Conservation (phyloP, 2,888 invertebrate genomes). For the Drosophila koepferae region DNA sequence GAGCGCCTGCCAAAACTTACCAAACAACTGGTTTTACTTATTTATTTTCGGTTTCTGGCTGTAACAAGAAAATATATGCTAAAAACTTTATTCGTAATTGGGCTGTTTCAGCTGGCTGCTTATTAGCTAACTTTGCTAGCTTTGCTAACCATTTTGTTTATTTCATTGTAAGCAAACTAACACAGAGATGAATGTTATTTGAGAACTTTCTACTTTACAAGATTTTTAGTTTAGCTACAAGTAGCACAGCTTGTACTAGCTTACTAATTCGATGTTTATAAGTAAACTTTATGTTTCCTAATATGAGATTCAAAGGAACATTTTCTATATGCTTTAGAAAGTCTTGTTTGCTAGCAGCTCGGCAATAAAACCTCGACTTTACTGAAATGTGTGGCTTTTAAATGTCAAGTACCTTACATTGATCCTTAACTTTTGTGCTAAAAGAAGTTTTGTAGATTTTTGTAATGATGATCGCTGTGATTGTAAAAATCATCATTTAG, state of each 20-base stretch:
- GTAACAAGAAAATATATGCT: slow-evolving; percentile 8
- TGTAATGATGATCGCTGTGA: slow-evolving; percentile 6
- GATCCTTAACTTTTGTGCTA: neutral
- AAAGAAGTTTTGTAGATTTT: neutral
- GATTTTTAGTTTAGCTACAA: too few relatives aligned
- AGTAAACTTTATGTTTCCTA: neutral
- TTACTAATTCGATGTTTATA: neutral
- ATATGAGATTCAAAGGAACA: neutral
- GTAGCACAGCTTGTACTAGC: neutral
- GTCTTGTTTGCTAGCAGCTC: neutral
- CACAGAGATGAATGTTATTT: neutral
- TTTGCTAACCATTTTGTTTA: neutral
- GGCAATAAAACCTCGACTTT: neutral
- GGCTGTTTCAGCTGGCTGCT: slow-evolving; percentile 2
- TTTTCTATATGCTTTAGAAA: neutral
- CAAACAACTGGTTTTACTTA: slow-evolving; percentile 8
- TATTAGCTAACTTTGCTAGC: slow-evolving; percentile 4
- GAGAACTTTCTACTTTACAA: neutral
- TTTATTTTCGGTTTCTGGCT: neutral
- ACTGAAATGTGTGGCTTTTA: too few relatives aligned
- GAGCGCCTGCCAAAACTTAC: slow-evolving; percentile 11
- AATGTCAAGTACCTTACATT: neutral
- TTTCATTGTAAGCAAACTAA: neutral
- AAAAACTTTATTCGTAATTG: slow-evolving; percentile 6
- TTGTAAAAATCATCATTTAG: slow-evolving; percentile 17